phyloP scores from a whole-genome alignment of 2,113 vertebrate species.

The Sinocyclocheilus rhinocerous region DNA sequence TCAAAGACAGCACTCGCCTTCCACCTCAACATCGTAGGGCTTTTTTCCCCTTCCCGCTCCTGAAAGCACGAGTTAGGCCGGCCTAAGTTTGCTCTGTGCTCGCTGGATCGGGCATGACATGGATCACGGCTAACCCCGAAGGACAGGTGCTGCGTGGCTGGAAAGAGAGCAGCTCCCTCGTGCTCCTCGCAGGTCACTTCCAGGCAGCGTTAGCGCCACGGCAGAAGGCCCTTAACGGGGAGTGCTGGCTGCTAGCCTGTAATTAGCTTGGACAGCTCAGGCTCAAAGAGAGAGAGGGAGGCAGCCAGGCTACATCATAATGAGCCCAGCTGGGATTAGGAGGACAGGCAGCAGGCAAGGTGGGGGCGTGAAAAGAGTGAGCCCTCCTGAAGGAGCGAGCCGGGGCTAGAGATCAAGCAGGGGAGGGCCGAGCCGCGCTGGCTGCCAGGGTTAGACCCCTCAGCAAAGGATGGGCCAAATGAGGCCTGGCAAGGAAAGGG shows the following conservation, averaged over 20 bases:
- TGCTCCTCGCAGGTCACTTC: slow-evolving; percentile 91
- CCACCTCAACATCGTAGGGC: background rate
- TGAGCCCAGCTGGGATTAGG: slow-evolving; percentile 99
- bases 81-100: slow-evolving; percentile 87
- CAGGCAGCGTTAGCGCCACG: slow-evolving; percentile 82
- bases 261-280: slow-evolving; percentile 99
- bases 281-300: slow-evolving; percentile 87
- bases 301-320: slow-evolving; percentile 99
- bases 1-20: slow-evolving; percentile 79
- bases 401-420: slow-evolving; percentile 90
- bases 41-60: slow-evolving; percentile 39
- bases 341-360: slow-evolving; percentile 96
- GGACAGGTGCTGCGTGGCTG: slow-evolving; percentile 85
- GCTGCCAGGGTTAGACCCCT: slow-evolving; percentile 89
- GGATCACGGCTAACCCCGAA: slow-evolving; percentile 90
- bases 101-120: slow-evolving; percentile 85
- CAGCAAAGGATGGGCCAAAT: slow-evolving; percentile 87
- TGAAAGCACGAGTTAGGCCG: slow-evolving; percentile 83
- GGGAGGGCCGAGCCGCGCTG: slow-evolving; percentile 70
- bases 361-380: slow-evolving; percentile 74
- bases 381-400: slow-evolving; percentile 85
- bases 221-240: slow-evolving; percentile 93
- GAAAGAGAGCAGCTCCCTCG: slow-evolving; percentile 86
- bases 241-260: slow-evolving; percentile 93
- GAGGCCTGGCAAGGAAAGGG: slow-evolving; percentile 81